Evolutionary conservation across 2,113 vertebrate genomes (phyloP).

Genomic region (Phyllostomus discolor): DNA sequence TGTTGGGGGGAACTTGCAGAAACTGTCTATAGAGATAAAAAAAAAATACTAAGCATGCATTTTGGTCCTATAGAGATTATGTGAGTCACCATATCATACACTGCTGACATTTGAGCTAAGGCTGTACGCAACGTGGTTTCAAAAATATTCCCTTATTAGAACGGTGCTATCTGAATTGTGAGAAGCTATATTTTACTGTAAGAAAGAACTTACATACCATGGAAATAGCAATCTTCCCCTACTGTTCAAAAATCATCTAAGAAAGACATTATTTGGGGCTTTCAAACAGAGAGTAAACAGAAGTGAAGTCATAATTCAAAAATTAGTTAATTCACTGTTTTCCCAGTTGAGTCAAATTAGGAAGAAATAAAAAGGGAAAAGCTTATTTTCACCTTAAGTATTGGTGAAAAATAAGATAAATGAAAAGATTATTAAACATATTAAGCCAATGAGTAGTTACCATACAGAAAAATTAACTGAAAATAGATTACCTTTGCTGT

Average conservation of each 20-base stretch:
- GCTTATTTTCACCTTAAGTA: neutral
- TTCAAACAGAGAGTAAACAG: neutral
- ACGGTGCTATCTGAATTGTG: neutral
- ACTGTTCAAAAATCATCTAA: neutral
- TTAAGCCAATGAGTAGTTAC: too few species aligned
- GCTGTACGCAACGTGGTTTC: neutral
- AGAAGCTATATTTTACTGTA: neutral
- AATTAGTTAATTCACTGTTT: neutral
- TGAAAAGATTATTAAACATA: neutral
- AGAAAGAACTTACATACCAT: neutral
- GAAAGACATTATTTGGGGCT: neutral
- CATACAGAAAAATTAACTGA: neutral
- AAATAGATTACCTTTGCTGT: neutral
- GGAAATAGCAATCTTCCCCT: neutral
- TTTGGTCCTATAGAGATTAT: neutral
- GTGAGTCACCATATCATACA: too few species aligned
- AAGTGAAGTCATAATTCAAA: neutral
- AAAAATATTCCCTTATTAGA: neutral
- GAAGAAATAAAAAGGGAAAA: neutral
- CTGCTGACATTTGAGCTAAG: neutral
- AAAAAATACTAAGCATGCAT: neutral
- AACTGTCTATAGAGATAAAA: neutral
- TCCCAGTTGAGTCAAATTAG: neutral
- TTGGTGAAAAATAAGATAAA: neutral
- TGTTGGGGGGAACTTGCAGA: neutral